Percentiles rank a stretch among this genome's conserved stretches.
These are phyloP conservation scores for Pseudanteris insignis DNA, from an alignment of 2,888 invertebrate species.

Conservation along the genomic window DNA sequence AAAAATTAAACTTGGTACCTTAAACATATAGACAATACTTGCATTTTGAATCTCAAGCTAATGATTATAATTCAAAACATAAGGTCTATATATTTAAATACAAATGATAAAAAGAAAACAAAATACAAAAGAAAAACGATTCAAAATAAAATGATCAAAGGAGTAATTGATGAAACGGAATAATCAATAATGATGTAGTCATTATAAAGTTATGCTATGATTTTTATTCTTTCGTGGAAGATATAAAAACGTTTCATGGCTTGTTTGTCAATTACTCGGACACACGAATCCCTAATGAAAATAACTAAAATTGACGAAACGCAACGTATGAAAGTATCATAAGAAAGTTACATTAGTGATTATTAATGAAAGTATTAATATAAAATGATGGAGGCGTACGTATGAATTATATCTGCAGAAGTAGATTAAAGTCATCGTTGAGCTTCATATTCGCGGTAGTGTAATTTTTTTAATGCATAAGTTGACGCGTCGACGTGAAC, in stretches of 20 bases:
- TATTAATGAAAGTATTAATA: slow-evolving; percentile 38
- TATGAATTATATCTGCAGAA: slow-evolving; percentile 27
- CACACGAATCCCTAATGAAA: slow-evolving; percentile 13
- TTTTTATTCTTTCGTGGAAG: no score
- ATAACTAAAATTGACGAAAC: slow-evolving; percentile 15
- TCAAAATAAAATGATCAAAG: no score
- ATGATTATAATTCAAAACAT: slow-evolving; percentile 15
- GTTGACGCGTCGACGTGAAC: slow-evolving; percentile 18
- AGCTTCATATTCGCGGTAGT: slow-evolving; percentile 30
- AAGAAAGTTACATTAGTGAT: slow-evolving; percentile 51
- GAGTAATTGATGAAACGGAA: no score
- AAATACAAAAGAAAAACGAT: no score
- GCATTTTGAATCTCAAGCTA: slow-evolving; percentile 41
- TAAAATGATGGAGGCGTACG: slow-evolving; percentile 15
- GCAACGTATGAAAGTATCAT: slow-evolving; percentile 58
- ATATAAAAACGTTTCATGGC: no score
- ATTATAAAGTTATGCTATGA: no score
- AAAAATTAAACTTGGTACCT: slow-evolving; percentile 42
- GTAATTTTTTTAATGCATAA: slow-evolving; percentile 22
- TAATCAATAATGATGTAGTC: no score
- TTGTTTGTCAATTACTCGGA: slow-evolving; percentile 30
- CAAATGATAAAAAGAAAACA: no score
- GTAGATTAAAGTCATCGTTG: slow-evolving; percentile 31
- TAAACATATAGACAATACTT: slow-evolving; percentile 40
- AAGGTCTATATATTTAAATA: slow-evolving; percentile 12